Percentiles rank a stretch among this genome's conserved stretches.
Evolutionary conservation across 2,113 vertebrate genomes (phyloP).

Genomic region (Nyctibius bracteatus): DNA sequence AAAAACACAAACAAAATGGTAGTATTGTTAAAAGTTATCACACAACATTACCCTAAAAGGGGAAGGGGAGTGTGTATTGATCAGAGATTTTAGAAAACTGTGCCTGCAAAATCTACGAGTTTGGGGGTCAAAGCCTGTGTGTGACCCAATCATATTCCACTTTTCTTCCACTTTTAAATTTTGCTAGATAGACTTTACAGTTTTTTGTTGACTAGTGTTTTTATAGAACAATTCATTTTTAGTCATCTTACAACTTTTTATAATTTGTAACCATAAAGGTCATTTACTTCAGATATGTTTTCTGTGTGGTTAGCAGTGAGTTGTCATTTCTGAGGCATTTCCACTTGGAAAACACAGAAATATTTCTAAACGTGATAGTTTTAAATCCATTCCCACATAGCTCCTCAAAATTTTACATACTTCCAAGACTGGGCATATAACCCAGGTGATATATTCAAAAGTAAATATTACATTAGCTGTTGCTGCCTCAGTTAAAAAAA

Average conservation of each 20-base stretch:
- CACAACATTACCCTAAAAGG: not conserved
- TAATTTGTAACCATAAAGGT: not conserved
- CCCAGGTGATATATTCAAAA: not conserved
- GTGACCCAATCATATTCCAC: not conserved
- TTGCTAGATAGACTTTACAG: not conserved
- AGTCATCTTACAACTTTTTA: not conserved
- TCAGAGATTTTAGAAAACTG: not conserved
- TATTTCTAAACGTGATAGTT: not conserved
- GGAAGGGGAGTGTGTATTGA: fast-evolving
- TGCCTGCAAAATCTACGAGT: not conserved
- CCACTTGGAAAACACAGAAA: not conserved
- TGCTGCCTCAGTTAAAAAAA: not conserved
- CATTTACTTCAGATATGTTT: not conserved
- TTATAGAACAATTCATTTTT: not conserved
- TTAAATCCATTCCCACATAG: not conserved
- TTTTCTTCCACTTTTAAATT: not conserved
- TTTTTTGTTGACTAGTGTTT: not conserved
- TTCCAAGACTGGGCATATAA: not conserved
- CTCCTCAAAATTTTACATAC: not conserved
- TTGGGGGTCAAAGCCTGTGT: not conserved
- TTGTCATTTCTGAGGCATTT: not conserved
- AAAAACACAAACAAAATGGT: not conserved
- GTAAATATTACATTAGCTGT: not conserved
- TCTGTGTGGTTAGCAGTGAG: not conserved
- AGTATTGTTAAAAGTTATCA: not conserved